Conservation (phyloP, 1,140 invertebrate species). For the Notospermus geniculatus region DNA sequence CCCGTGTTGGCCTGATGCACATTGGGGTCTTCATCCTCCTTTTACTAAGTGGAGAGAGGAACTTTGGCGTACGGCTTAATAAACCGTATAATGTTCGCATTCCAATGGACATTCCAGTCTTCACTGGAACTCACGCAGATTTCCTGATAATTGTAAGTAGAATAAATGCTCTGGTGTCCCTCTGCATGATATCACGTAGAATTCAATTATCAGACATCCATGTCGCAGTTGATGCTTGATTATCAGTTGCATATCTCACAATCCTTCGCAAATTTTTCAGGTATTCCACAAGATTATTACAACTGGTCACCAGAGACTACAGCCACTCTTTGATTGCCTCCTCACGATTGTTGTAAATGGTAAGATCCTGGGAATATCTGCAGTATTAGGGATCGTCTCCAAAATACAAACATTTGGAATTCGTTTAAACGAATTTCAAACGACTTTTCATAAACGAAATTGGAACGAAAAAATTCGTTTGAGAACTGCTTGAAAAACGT, state of each 20-base stretch:
- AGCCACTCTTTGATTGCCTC: conserved; percentile 97
- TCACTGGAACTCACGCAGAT: conserved; percentile 97
- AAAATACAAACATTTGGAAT: no score
- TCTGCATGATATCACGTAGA: no score
- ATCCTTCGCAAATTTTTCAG: conserved; percentile 38
- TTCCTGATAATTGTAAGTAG: conserved; percentile 86
- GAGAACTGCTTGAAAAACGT: no score
- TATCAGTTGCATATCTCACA: neutral
- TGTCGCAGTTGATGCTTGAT: neutral
- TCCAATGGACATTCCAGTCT: conserved; percentile 98
- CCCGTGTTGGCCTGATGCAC: conserved; percentile 96
- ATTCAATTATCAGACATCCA: no score
- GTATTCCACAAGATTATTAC: conserved; percentile 99
- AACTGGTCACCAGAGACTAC: conserved; percentile 95
- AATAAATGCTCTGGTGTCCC: neutral
- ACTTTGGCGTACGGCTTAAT: conserved; percentile 98
- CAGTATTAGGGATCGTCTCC: no score
- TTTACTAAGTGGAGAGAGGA: conserved; percentile 93
- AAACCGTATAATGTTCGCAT: conserved; percentile 96
- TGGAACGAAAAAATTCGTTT: no score
- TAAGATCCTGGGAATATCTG: conserved; percentile 53
- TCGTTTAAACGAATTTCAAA: no score
- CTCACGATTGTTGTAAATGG: conserved; percentile 97
- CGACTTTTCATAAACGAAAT: no score
- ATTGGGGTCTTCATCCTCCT: conserved; percentile 99